A percentile compares a stretch with the other conserved stretches of the same genome.
These are phyloP conservation scores for Nebria ingens DNA, from an alignment of 1,140 invertebrate genomes.

Conservation along the genomic window DNA sequence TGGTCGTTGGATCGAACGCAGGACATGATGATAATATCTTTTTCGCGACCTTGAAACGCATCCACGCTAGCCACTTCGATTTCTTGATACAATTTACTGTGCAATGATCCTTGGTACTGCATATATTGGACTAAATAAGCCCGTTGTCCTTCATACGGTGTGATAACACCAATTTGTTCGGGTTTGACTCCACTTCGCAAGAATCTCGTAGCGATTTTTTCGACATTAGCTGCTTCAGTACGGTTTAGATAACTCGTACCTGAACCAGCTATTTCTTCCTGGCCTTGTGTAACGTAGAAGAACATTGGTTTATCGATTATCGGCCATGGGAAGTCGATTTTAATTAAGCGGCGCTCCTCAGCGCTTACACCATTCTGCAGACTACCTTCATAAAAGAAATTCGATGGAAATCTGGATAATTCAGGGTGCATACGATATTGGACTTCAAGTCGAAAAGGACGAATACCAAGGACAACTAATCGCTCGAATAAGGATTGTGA, in stretches of 20 bases:
- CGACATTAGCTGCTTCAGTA: constrained; percentile 97
- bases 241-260: constrained; percentile 98
- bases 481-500: constrained; percentile 97
- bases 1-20: constrained; percentile 90
- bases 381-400: constrained; percentile 99
- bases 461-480: constrained; percentile 89
- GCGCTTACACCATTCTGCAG: constrained; percentile 97
- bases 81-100: constrained; percentile 95
- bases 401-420: constrained; percentile 93
- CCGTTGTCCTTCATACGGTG: constrained; percentile 98
- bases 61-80: constrained; percentile 99
- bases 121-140: constrained; percentile 97
- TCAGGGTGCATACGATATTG: constrained; percentile 99
- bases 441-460: constrained; percentile 91
- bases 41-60: constrained; percentile 95
- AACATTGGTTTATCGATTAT: constrained; percentile 95
- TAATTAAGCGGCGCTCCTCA: constrained; percentile 79
- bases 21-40: constrained; percentile 98
- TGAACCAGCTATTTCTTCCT: constrained; percentile 97
- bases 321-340: constrained; percentile 98
- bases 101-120: constrained; percentile 96
- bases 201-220: constrained; percentile 92
- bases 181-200: constrained; percentile 91
- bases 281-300: constrained; percentile 95
- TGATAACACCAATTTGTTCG: constrained; percentile 99